These are phyloP conservation scores for Istiophorus platypterus DNA, from an alignment of 2,113 vertebrate species.

Conservation along the genomic window DNA sequence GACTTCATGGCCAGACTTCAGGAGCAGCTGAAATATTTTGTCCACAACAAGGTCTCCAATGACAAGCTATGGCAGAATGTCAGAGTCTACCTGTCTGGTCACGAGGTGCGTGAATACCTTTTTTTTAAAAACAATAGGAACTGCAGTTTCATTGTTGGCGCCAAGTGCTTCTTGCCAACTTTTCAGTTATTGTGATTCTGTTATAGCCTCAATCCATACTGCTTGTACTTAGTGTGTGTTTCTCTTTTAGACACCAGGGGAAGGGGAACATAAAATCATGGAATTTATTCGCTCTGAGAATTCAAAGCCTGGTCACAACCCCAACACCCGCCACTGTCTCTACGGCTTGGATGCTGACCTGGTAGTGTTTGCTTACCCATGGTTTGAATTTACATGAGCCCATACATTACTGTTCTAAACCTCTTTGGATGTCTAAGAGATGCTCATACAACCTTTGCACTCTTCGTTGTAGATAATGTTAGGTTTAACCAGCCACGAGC, in stretches of 20 bases:
- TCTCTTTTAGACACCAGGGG: slow-evolving; percentile 92
- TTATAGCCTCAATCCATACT: not conserved
- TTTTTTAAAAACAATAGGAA: not conserved
- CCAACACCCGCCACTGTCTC: slow-evolving; percentile 97
- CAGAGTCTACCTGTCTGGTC: slow-evolving; percentile 95
- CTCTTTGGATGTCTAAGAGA: not conserved
- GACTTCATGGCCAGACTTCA: slow-evolving; percentile 98
- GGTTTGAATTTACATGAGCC: not conserved
- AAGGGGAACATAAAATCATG: slow-evolving; percentile 99
- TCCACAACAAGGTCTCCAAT: slow-evolving; percentile 95
- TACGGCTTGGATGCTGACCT: slow-evolving; percentile 98
- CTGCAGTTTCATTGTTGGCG: not conserved
- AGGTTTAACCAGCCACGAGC: slow-evolving; percentile 97
- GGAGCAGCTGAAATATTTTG: slow-evolving; percentile 98
- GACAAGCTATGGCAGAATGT: slow-evolving; percentile 96
- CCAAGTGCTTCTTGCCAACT: not conserved
- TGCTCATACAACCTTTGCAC: not conserved
- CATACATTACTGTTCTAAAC: not conserved
- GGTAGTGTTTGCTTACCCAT: slow-evolving; percentile 83
- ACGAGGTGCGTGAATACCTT: slow-evolving; percentile 89
- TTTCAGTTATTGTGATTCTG: not conserved
- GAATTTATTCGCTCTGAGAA: slow-evolving; percentile 98
- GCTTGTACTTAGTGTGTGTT: not conserved
- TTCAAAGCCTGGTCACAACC: slow-evolving; percentile 88
- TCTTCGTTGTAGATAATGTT: slow-evolving; percentile 92